Evolutionary conservation across 2,888 invertebrate genomes (phyloP), one percentile per base, ranked within the genome.

Genomic region (Ophion costatus): DNA sequence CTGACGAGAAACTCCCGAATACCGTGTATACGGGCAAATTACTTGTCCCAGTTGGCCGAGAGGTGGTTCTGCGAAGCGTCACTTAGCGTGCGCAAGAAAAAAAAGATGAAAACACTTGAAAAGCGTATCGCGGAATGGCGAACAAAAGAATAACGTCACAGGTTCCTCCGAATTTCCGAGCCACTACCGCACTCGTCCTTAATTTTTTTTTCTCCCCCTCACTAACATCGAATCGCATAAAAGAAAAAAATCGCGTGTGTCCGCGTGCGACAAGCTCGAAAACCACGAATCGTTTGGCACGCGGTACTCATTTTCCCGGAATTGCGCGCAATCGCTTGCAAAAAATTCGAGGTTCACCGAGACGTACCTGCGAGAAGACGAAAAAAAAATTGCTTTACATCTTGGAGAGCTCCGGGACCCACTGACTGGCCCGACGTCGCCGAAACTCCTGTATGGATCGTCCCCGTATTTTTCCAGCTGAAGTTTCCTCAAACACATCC

Each of bases 1-100:
- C 10, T 29, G 20, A 38, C 5, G 59, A 42, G 3, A 11, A 6
- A 71, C 6, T 38, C 33, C 45, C 33, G 1, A 64, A 33, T 51
- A 42, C 42, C 38, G 51, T 76, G 42, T 73, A 73, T 66, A 33
- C 42, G 59, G 14, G 38, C 10, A 45, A 29, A 51, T 67, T 84
- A 80, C 82, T 82, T 82, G 69, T 64, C 61, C 33, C n/a, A 24
- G 67, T 66, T 77, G 63, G n/a, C 86, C 86, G 80, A 74, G 84
- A 86, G 86, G 82, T 84, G 86, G 86, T 86, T 84, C 86, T 86
- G 84, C 77, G 51, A 82, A 76, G 64, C 73, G 76, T 79, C 67
- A 77, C 59, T 71, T 33, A 45, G 45, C 63, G 20, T n/a, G 33
- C 42, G 51, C 10, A 80, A 38, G 42, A 67, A 80, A 76, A 73